Conservation (phyloP, 1,140 invertebrate species). For the Hetaerina americana region DNA sequence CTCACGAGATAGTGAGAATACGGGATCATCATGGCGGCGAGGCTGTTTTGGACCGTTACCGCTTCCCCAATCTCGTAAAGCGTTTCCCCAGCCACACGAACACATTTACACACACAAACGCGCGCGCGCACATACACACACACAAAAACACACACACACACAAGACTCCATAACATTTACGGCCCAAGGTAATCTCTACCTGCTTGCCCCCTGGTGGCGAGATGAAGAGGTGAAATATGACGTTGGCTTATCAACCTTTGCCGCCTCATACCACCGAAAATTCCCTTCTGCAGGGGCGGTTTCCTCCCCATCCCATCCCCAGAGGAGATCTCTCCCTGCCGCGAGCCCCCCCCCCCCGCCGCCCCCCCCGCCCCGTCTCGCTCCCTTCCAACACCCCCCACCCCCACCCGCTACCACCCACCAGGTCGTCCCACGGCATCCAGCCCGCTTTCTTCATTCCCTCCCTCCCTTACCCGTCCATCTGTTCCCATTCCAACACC, state of each 20-base stretch:
- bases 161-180: background rate
- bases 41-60: background rate
- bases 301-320: background rate
- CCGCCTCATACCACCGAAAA: background rate
- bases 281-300: background rate
- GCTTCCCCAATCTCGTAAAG: too few relatives aligned
- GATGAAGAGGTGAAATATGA: background rate
- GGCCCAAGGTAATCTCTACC: background rate
- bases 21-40: background rate
- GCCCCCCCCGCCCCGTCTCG: background rate
- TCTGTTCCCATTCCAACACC: background rate
- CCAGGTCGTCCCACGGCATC: background rate
- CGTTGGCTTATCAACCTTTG: background rate
- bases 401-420: slow-evolving; percentile 3
- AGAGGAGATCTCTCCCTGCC: slow-evolving; percentile 8
- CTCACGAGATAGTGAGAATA: background rate
- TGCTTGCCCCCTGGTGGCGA: background rate
- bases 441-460: background rate
- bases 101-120: too few relatives aligned
- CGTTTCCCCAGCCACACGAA: too few relatives aligned
- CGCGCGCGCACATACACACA: too few relatives aligned
- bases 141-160: background rate
- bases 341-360: slow-evolving; percentile 20
- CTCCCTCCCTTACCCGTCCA: too few relatives aligned
- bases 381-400: background rate